phyloP scores from a whole-genome alignment of 2,797 vertebrate genomes.

The Gallirallus australis region DNA sequence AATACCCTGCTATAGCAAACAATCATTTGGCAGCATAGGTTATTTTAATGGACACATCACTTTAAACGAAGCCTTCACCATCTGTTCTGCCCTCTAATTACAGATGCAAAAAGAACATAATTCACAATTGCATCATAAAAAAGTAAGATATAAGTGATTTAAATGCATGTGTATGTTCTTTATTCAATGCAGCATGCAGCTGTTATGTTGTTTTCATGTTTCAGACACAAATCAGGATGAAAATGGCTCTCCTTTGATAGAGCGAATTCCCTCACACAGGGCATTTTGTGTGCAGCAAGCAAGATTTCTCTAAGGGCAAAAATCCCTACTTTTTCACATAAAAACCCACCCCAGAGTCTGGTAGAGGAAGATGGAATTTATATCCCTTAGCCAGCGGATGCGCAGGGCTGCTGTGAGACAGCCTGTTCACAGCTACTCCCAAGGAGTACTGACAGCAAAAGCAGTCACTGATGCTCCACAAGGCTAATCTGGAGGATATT shows the following conservation, averaged over 20 bases:
- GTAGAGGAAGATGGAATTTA: slow-evolving; percentile 28
- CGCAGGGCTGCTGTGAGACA: neutral
- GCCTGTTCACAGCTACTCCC: neutral
- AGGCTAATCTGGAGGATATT: slow-evolving; percentile 23
- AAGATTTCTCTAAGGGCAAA: neutral
- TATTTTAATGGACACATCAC: slow-evolving; percentile 87
- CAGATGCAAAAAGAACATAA: slow-evolving; percentile 86
- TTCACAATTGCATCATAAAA: slow-evolving; percentile 86
- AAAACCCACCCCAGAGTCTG: neutral
- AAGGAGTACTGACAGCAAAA: neutral
- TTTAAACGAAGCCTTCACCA: slow-evolving; percentile 84
- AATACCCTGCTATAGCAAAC: slow-evolving; percentile 77
- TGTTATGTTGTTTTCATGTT: slow-evolving; percentile 85
- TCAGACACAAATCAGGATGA: slow-evolving; percentile 82
- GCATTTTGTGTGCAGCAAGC: slow-evolving; percentile 46
- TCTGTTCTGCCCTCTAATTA: slow-evolving; percentile 88
- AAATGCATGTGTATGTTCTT: slow-evolving; percentile 86
- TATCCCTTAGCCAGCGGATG: neutral
- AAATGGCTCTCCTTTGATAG: slow-evolving; percentile 74
- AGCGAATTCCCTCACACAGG: slow-evolving; percentile 61
- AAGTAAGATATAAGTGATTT: slow-evolving; percentile 87
- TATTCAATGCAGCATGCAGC: slow-evolving; percentile 85
- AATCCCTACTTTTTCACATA: slow-evolving; percentile 21
- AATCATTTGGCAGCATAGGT: slow-evolving; percentile 84
- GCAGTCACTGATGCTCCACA: neutral